Conservation (phyloP, 2,797 vertebrate genomes). For the Lophius americanus region DNA sequence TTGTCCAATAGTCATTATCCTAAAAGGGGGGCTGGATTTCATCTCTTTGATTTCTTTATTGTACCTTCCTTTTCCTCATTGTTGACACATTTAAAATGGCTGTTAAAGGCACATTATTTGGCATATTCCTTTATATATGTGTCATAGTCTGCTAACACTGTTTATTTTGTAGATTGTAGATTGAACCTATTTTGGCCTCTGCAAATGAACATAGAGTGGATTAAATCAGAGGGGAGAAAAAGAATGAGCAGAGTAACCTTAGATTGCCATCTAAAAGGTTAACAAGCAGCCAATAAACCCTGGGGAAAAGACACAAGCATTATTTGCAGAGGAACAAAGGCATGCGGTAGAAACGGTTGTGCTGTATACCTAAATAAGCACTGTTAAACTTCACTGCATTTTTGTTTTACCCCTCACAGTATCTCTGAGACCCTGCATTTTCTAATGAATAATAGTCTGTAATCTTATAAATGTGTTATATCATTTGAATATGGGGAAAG, state of each 20-base stretch:
- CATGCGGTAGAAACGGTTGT: constrained; percentile 5
- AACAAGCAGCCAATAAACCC: constrained; percentile 72
- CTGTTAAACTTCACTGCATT: constrained; percentile 27
- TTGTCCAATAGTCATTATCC: no score
- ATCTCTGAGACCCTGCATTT: constrained; percentile 24
- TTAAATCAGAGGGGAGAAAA: constrained; percentile 42
- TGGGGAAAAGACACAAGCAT: constrained; percentile 44
- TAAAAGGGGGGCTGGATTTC: no score
- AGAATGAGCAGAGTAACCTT: constrained; percentile 70
- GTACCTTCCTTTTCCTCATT: no score
- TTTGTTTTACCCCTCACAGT: constrained; percentile 13
- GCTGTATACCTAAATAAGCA: constrained; percentile 27
- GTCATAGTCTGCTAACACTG: no score
- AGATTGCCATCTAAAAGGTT: constrained; percentile 76
- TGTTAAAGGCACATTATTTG: no score
- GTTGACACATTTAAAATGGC: no score
- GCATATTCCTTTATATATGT: no score
- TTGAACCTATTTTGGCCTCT: constrained; percentile 27
- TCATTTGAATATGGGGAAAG: constrained; percentile 33
- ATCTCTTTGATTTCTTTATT: no score
- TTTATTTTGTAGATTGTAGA: constrained; percentile 14
- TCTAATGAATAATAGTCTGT: constrained; percentile 30
- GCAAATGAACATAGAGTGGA: constrained; percentile 38
- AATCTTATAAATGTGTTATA: constrained; percentile 29
- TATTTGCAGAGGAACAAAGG: constrained; percentile 52